Evolutionary conservation across 2,888 invertebrate species (phyloP), one percentile per base, ranked within the genome.

Genomic region (Julus scandinavius): DNA sequence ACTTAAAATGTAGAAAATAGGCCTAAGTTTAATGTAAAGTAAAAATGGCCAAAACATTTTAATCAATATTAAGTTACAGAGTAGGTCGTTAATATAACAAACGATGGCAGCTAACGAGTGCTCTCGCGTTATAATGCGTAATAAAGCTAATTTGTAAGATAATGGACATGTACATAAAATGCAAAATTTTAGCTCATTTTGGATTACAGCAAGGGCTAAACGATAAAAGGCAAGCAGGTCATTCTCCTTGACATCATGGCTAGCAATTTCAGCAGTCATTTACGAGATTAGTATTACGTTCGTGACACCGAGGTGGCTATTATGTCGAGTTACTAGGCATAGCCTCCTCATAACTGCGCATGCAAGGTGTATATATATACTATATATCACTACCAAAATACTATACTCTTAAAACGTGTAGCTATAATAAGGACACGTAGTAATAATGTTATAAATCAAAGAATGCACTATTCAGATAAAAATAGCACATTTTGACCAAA

Each of bases 101-200:
- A 80, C 63, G 63, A 20, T 20, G 5, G 63, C 63, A 63, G 63
- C 20, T 20, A 20, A 54, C 29, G n/a, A 72, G 54, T 72, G 72
- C n/a, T 72, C 72, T 29, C 20, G 20, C 72, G 29, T 72, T 29
- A 9, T 72, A 72, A 72, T 72, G 72, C 20, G 9, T 72, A 72
- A 72, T 72, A 72, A 72, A 72, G 20, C 72, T 72, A 72, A 80
- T 80, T 80, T 80, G 80, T 80, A 72, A 72, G 80, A 80, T 80
- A 80, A 80, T 80, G 38, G 80, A 80, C 38, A 29, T 13, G 38
- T 38, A 13, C 38, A 38, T 80, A 80, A 80, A 80, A 80, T 80
- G 80, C 80, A 80, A 80, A 80, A 80, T 80, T 80, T 29, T 80
- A 2, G 80, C 80, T 80, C 80, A 29, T 80, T 80, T 38, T 2